Conservation (phyloP, 2,888 invertebrate species). For the Volucella inflata region DNA sequence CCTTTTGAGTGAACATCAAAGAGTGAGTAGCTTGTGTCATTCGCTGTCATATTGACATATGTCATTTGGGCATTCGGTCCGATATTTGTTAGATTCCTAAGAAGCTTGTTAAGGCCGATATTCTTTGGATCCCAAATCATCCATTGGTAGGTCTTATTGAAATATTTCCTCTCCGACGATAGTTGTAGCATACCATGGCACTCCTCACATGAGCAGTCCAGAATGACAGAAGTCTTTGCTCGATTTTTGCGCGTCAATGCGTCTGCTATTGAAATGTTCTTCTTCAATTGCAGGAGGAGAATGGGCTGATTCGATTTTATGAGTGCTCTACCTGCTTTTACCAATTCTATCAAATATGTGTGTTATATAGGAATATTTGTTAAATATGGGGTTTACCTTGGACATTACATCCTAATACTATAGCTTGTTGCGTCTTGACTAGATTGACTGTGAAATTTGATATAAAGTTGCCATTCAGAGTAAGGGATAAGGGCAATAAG, state of each 20-base stretch:
- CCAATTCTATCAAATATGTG: conserved; percentile 5
- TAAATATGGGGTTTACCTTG: conserved; percentile 74
- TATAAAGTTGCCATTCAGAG: conserved; percentile 67
- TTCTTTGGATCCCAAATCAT: conserved; percentile 78
- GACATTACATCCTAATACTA: conserved; percentile 78
- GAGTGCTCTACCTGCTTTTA: conserved; percentile 51
- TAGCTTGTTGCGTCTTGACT: conserved; percentile 76
- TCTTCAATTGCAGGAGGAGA: conserved; percentile 73
- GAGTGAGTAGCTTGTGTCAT: conserved; percentile 69
- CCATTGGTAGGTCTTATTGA: conserved; percentile 82
- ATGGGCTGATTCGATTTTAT: conserved; percentile 77
- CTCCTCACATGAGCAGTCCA: conserved; percentile 78
- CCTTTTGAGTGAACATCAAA: conserved; percentile 82
- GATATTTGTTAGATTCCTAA: conserved; percentile 71
- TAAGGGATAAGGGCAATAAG: conserved; percentile 18
- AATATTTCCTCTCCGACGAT: conserved; percentile 78
- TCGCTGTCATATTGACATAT: conserved; percentile 76
- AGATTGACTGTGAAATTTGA: conserved; percentile 77
- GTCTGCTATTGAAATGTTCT: conserved; percentile 62
- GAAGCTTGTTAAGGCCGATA: conserved; percentile 69
- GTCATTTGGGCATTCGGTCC: conserved; percentile 82
- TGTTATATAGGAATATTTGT: not conserved
- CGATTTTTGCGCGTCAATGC: conserved; percentile 76
- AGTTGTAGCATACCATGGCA: conserved; percentile 71
- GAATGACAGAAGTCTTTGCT: conserved; percentile 78